These are phyloP conservation scores for Neotoma lepida DNA, from an alignment of 2,113 vertebrate species.

Conservation along the genomic window DNA sequence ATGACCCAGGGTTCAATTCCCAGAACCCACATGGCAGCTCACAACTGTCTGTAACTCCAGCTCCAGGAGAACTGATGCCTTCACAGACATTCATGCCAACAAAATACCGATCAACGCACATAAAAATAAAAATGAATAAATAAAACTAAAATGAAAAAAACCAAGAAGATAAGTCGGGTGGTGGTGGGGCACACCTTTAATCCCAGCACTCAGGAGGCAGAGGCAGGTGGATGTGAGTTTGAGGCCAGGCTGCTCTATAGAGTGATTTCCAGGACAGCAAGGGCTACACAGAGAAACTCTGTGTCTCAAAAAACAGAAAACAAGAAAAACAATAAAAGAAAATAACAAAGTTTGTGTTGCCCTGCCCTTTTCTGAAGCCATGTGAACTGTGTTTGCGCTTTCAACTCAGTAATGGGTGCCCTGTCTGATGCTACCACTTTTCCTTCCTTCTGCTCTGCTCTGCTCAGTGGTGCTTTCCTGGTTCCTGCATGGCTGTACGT, in stretches of 20 bases:
- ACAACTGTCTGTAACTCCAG: background rate
- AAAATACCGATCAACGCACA: background rate
- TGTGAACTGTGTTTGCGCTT: background rate
- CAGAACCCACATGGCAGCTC: background rate
- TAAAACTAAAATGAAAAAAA: background rate
- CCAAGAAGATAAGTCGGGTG: background rate
- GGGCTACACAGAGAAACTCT: background rate
- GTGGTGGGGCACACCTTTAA: background rate
- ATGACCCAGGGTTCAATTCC: background rate
- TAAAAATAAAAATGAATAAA: background rate
- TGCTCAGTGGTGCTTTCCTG: background rate
- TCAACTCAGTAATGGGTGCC: rapidly evolving
- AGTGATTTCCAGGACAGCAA: background rate
- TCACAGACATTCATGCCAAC: background rate
- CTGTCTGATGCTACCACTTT: background rate
- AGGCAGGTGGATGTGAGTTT: background rate
- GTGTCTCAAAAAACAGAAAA: background rate
- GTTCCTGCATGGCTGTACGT: background rate
- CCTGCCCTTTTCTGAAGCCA: rapidly evolving
- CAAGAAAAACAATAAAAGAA: background rate
- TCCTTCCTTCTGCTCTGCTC: background rate
- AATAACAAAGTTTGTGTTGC: background rate
- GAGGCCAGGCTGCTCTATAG: background rate
- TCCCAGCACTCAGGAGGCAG: background rate
- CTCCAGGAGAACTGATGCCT: background rate